Percentiles rank a stretch among this genome's conserved stretches.
These are phyloP conservation scores for Eonycteris spelaea DNA, from an alignment of 2,113 vertebrate species.

Conservation along the genomic window DNA sequence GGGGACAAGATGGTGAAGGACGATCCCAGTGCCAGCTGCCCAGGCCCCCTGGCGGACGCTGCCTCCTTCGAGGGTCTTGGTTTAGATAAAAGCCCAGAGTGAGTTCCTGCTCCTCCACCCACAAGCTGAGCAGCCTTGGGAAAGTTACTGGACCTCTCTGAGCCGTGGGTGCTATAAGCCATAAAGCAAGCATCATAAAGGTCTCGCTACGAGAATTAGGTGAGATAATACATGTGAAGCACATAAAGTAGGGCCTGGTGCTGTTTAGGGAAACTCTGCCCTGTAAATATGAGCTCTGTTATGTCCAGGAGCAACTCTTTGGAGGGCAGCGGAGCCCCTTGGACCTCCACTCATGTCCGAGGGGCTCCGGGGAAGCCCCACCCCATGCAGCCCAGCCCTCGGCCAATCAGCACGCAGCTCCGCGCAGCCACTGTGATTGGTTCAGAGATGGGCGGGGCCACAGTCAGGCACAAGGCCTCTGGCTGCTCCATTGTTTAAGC, in stretches of 20 bases:
- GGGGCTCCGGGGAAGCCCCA: neutral
- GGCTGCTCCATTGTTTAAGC: neutral
- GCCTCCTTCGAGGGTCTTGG: neutral
- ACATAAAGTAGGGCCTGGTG: neutral
- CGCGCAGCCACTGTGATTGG: neutral
- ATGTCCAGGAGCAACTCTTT: fast-evolving
- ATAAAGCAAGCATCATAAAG: fast-evolving
- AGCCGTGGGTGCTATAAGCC: neutral
- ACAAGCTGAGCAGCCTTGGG: neutral
- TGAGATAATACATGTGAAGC: neutral
- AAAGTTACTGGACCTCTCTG: neutral
- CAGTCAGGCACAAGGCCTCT: neutral
- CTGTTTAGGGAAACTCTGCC: neutral
- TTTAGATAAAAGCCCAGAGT: neutral
- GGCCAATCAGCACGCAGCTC: neutral
- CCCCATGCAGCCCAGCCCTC: too few species aligned
- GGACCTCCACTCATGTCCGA: too few species aligned
- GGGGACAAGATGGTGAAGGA: neutral
- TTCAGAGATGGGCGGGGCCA: neutral
- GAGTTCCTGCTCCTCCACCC: neutral
- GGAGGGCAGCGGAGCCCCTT: neutral
- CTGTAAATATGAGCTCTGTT: fast-evolving
- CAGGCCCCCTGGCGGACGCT: neutral
- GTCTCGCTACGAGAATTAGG: neutral
- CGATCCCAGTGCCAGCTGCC: neutral